Evolutionary conservation across 2,888 invertebrate species (phyloP), one percentile per base, ranked within the genome.

Genomic region (Anticlea derivata): DNA sequence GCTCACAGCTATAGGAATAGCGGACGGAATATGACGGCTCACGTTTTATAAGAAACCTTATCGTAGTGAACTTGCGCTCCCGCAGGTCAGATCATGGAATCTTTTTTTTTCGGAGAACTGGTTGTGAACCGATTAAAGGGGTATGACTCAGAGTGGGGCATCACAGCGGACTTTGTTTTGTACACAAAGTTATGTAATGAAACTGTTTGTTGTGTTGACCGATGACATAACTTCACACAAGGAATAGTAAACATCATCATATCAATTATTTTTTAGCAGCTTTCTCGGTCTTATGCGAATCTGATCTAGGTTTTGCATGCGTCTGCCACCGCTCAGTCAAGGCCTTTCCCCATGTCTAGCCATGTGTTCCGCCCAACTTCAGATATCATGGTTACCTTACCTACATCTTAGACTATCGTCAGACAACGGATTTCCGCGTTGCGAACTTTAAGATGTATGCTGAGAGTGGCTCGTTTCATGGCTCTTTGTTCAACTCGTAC

Each of bases 81-180:
- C 76, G 78, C 83, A 80, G 88, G 86, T 86, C 87, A 86, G 70
- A 75, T 66, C 67, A 68, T 72, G 70, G 78, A 76, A 77, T 81
- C 74, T 70, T 80, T 81, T 80, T n/a, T 83, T 83, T 70, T 61
- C 68, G 60, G 50, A 55, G 65, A 86, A 89, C 88, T 77, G 86
- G 89, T 89, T 83, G 73, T 72, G 71, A 75, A 70, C 68, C 75
- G 73, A 80, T 80, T 81, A 84, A 80, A 82, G 78, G 78, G 60
- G 74, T 64, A 79, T 88, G 87, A 87, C 71, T 89, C 86, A 89
- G 76, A 66, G 57, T 51, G 54, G 53, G 50, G 63, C 60, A 68
- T 66, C 68, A 66, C 40, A 51, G 49, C 29, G 12, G 40, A 40
- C 22, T 37, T 49, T 58, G 57, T 57, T 61, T 59, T 59, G 31